Evolutionary conservation across 2,797 vertebrate genomes (phyloP).

Genomic region (Hydrophis major): DNA sequence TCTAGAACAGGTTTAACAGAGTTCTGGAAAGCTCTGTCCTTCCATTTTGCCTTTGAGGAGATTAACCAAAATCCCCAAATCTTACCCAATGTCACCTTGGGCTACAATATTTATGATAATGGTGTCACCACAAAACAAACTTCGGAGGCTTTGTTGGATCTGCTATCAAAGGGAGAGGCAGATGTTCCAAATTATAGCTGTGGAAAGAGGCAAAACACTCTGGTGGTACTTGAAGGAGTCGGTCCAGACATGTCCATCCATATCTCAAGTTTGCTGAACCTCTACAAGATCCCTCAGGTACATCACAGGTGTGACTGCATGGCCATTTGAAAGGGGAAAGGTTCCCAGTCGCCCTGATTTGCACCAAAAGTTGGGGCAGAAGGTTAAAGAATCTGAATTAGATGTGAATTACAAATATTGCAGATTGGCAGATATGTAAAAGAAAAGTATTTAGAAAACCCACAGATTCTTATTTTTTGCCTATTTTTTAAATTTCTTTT

Average conservation of each 20-base stretch:
- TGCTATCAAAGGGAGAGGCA: not conserved
- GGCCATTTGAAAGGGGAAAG: not conserved
- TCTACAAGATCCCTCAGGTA: constrained; percentile 4
- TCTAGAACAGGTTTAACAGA: not conserved
- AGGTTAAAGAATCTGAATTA: not conserved
- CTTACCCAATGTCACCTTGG: not conserved
- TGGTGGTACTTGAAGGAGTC: not conserved
- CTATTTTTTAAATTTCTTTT: no score
- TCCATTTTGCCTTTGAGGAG: not conserved
- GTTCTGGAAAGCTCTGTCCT: not conserved
- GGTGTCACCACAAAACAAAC: not conserved
- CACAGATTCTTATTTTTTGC: no score
- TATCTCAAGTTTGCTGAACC: not conserved
- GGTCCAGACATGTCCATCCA: not conserved
- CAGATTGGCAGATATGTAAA: not conserved
- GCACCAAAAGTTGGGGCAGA: not conserved
- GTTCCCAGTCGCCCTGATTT: not conserved
- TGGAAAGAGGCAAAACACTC: not conserved
- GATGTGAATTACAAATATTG: not conserved
- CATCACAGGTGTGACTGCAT: not conserved
- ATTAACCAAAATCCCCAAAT: not conserved
- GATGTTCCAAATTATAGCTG: not conserved
- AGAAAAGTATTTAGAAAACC: not conserved
- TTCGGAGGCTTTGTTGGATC: not conserved
- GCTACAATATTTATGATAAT: not conserved